Conservation (phyloP, 2,113 vertebrate species). For the Erythrocercus mccallii region DNA sequence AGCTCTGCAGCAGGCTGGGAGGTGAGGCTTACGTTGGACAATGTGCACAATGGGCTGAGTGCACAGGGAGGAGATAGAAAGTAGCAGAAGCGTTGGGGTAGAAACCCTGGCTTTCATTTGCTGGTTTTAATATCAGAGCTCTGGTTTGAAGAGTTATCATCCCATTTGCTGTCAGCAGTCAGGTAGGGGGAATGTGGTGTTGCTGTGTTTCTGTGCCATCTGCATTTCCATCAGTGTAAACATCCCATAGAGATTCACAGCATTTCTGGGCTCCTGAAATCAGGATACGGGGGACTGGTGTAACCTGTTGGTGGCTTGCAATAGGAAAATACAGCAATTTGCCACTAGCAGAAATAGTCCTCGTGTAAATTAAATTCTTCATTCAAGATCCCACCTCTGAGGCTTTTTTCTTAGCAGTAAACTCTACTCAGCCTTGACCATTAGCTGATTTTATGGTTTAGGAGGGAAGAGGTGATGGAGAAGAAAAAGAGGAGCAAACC, state of each 20-base stretch:
- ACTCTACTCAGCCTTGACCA: background rate
- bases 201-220: background rate
- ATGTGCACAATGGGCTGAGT: background rate
- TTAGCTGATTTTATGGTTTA: background rate
- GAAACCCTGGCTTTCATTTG: background rate
- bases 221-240: background rate
- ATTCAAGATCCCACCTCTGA: background rate
- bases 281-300: accelerated
- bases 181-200: background rate
- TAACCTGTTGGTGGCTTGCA: background rate
- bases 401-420: background rate
- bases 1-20: background rate
- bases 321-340: background rate
- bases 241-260: background rate
- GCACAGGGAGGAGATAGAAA: background rate
- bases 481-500: background rate
- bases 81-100: background rate
- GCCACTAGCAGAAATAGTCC: background rate
- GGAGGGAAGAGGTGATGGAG: background rate
- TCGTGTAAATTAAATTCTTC: background rate
- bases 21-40: background rate
- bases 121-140: background rate
- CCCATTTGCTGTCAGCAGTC: background rate
- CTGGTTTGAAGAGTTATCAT: background rate
- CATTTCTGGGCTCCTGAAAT: background rate